These are phyloP conservation scores for Cyanoramphus novaezelandiae DNA, from an alignment of 2,113 vertebrate species.

Conservation along the genomic window DNA sequence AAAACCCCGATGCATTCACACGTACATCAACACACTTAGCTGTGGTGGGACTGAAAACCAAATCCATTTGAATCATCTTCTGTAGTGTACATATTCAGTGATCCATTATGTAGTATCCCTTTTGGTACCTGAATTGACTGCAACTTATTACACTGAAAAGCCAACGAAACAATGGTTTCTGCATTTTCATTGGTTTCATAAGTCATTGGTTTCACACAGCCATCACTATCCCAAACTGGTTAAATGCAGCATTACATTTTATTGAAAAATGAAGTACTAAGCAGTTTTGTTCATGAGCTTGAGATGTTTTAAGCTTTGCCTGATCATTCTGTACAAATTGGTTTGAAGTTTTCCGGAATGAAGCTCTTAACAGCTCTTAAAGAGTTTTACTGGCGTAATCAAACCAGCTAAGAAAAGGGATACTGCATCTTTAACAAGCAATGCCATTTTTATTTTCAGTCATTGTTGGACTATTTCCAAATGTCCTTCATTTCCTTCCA, in stretches of 20 bases:
- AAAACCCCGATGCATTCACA: slow-evolving; percentile 4
- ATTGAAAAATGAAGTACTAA: slow-evolving; percentile 18
- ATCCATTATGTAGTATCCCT: slow-evolving; percentile 68
- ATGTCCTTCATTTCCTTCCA: slow-evolving; percentile 74
- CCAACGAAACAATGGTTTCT: slow-evolving; percentile 22
- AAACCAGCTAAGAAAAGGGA: slow-evolving; percentile 78
- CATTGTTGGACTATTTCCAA: slow-evolving; percentile 69
- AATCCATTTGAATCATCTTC: slow-evolving; percentile 30
- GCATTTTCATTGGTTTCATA: slow-evolving; percentile 23
- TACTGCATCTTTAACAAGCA: slow-evolving; percentile 79
- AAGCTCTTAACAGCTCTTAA: slow-evolving; percentile 51
- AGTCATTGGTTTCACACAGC: background rate
- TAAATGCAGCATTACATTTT: slow-evolving; percentile 46
- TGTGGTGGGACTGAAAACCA: background rate
- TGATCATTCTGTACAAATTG: slow-evolving; percentile 63
- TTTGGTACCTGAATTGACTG: slow-evolving; percentile 51
- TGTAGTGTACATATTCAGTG: slow-evolving; percentile 25
- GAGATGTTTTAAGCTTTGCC: slow-evolving; percentile 50
- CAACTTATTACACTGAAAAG: slow-evolving; percentile 6
- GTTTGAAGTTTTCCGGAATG: slow-evolving; percentile 52
- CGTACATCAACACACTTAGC: background rate
- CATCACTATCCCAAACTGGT: slow-evolving; percentile 37
- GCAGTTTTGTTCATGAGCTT: slow-evolving; percentile 28
- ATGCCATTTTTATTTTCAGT: slow-evolving; percentile 67
- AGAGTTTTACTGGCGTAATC: slow-evolving; percentile 64